A percentile compares a stretch with the other conserved stretches of the same genome.
These are phyloP conservation scores for Hippocampus comes DNA, from an alignment of 2,113 vertebrate genomes.

Conservation along the genomic window DNA sequence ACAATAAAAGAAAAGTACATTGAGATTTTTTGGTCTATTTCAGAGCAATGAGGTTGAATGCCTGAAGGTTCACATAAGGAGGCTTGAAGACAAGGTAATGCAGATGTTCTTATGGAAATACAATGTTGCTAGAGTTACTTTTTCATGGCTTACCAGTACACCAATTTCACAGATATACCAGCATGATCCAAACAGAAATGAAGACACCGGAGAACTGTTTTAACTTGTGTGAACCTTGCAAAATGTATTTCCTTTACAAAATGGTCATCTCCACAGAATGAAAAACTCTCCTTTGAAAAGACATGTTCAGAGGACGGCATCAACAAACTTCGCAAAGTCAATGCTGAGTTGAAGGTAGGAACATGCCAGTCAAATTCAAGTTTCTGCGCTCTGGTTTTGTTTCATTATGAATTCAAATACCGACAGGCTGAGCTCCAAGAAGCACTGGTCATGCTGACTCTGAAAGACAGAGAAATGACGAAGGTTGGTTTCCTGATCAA, in stretches of 20 bases:
- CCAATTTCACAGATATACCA: too few relatives aligned
- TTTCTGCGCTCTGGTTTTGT: not conserved
- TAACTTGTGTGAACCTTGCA: not conserved
- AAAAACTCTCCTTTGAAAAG: constrained; percentile 65
- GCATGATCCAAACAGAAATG: not conserved
- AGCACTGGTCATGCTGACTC: constrained; percentile 48
- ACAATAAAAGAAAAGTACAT: not conserved
- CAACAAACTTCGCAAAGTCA: constrained; percentile 63
- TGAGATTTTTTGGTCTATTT: constrained; percentile 7
- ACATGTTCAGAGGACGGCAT: constrained; percentile 58
- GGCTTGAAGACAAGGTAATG: constrained; percentile 70
- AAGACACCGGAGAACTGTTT: not conserved
- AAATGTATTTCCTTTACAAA: not conserved
- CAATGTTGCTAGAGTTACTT: too few relatives aligned
- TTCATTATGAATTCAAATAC: constrained; percentile 4
- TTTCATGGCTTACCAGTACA: not conserved
- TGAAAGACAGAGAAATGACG: constrained; percentile 66
- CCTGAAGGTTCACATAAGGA: constrained; percentile 61
- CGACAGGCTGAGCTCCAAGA: constrained; percentile 68
- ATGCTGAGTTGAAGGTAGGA: constrained; percentile 64
- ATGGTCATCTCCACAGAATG: constrained; percentile 56
- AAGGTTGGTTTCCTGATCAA: constrained; percentile 52
- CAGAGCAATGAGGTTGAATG: constrained; percentile 68
- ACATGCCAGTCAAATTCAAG: not conserved
- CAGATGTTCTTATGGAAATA: too few relatives aligned